Base-by-base conservation (phyloP, 2,888 invertebrate genomes). In the Dermolepida albohirtum region DNA sequence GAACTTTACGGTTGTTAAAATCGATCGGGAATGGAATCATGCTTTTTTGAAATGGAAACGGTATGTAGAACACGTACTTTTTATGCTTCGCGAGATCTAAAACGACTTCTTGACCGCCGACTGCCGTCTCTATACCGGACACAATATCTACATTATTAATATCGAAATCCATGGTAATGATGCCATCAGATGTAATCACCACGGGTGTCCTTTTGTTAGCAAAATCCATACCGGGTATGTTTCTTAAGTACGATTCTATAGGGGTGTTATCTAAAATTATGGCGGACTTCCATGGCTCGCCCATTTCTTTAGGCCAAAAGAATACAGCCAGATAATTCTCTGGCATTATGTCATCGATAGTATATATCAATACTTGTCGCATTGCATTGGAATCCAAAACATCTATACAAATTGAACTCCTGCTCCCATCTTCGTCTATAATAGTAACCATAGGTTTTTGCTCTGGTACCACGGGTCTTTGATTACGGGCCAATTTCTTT, bases 151-250 rank as follows among this genome's bases (percentile, higher is more conserved):
- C 17, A 12, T 47, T 47, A 17, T 47, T 14, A 1, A 47, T 14
- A 17, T 47, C 44, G 44, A 47, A 47, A 12, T 47, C 44, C 44
- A 47, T 47, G 8, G 44, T 47, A n/a, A 47, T 47, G 44, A 47
- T n/a, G 5, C 44, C 44, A 1, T 47, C 44, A 17, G 17, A 47
- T 1, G 44, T 47, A 6, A 47, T 47, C 5, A 16, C 44, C 12
- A 47, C 44, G 4, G 44, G 44, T 8, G 44, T 14, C 17, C 14
- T 8, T 0, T 8, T 14, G 8, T 17, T 17, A 8, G 44, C 44
- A 14, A 16, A 47, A 7, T 47, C 44, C 14, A 47, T 8, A 14
- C 8, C 41, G 41, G 11, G 44, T 22, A 22, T 2, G 4, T 22
- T 22, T 4, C 22, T 22, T 22, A 22, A 22, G 22, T 22, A 22